phyloP scores from a whole-genome alignment of 2,113 vertebrate genomes.

The Melanotaenia duboulayi region DNA sequence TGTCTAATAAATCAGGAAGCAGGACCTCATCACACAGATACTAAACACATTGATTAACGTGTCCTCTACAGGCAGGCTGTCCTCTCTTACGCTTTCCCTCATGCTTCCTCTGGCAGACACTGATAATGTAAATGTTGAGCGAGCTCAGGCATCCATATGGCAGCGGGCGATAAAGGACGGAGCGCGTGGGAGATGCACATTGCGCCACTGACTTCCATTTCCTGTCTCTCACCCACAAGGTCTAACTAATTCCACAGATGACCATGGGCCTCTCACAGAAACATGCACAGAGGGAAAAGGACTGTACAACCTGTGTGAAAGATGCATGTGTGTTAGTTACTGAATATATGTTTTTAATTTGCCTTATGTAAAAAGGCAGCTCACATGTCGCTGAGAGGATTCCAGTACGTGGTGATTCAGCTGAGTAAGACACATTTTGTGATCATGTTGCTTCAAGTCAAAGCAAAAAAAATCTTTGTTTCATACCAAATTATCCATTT shows the following conservation, averaged over 20 bases:
- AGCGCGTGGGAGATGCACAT: slow-evolving; percentile 77
- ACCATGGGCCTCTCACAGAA: slow-evolving; percentile 52
- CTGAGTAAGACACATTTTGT: no score
- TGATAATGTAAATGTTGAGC: slow-evolving; percentile 67
- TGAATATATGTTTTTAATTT: slow-evolving; percentile 35
- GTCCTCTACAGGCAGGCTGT: slow-evolving; percentile 26
- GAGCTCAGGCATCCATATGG: slow-evolving; percentile 71
- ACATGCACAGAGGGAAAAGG: slow-evolving; percentile 7
- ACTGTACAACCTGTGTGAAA: slow-evolving; percentile 23
- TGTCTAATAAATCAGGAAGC: slow-evolving; percentile 11
- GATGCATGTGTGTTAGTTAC: slow-evolving; percentile 24
- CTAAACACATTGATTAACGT: slow-evolving; percentile 46
- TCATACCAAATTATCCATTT: no score
- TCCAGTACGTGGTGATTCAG: no score
- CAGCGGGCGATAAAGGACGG: slow-evolving; percentile 67
- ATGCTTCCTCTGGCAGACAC: slow-evolving; percentile 25
- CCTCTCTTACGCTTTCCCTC: slow-evolving; percentile 12
- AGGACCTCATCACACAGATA: slow-evolving; percentile 36
- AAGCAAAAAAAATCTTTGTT: no score
- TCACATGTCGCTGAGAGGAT: background rate
- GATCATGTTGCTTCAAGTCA: no score
- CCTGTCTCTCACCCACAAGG: slow-evolving; percentile 78
- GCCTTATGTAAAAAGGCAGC: slow-evolving; percentile 23
- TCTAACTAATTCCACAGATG: slow-evolving; percentile 79
- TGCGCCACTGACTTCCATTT: slow-evolving; percentile 75